These are phyloP conservation scores for Amblyjoppa proteus DNA, from an alignment of 2,888 invertebrate genomes.

Conservation along the genomic window DNA sequence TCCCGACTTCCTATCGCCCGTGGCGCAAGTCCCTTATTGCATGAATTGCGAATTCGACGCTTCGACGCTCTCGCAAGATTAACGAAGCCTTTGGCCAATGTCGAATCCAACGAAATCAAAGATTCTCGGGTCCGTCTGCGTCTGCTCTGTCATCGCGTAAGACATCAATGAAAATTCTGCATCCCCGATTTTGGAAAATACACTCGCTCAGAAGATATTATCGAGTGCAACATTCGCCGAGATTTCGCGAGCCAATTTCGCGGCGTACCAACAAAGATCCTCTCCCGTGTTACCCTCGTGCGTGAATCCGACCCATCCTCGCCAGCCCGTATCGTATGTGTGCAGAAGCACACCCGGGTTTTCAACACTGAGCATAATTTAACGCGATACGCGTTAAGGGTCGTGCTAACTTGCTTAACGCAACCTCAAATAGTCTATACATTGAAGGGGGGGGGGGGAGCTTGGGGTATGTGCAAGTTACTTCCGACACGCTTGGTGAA, in stretches of 20 bases:
- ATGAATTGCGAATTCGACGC: slow-evolving; percentile 78
- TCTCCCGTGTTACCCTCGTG: not conserved
- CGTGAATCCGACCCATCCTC: slow-evolving; percentile 54
- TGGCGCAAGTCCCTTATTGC: slow-evolving; percentile 74
- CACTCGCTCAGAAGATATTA: slow-evolving; percentile 3
- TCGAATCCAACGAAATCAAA: slow-evolving; percentile 56
- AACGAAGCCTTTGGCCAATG: slow-evolving; percentile 72
- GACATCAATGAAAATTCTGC: slow-evolving; percentile 1
- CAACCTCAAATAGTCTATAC: slow-evolving; percentile 82
- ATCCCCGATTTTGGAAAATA: slow-evolving; percentile 22
- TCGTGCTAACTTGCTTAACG: slow-evolving; percentile 85
- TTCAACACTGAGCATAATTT: slow-evolving; percentile 83
- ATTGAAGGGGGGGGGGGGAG: slow-evolving; percentile 39
- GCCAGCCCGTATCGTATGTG: slow-evolving; percentile 36
- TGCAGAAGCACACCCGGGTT: slow-evolving; percentile 73
- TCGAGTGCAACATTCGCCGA: slow-evolving; percentile 41
- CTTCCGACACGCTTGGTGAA: slow-evolving; percentile 47
- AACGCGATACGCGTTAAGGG: slow-evolving; percentile 84
- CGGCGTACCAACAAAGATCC: slow-evolving; percentile 62
- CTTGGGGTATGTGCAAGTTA: slow-evolving; percentile 64
- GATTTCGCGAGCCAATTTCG: slow-evolving; percentile 66
- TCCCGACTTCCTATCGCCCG: slow-evolving; percentile 63
- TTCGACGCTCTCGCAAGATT: slow-evolving; percentile 78
- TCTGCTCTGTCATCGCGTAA: not conserved
- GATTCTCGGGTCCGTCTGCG: slow-evolving; percentile 3